Evolutionary conservation across 2,797 vertebrate species (phyloP), one percentile per base, ranked within the genome.

Genomic region (Cryptoprocta ferox): DNA sequence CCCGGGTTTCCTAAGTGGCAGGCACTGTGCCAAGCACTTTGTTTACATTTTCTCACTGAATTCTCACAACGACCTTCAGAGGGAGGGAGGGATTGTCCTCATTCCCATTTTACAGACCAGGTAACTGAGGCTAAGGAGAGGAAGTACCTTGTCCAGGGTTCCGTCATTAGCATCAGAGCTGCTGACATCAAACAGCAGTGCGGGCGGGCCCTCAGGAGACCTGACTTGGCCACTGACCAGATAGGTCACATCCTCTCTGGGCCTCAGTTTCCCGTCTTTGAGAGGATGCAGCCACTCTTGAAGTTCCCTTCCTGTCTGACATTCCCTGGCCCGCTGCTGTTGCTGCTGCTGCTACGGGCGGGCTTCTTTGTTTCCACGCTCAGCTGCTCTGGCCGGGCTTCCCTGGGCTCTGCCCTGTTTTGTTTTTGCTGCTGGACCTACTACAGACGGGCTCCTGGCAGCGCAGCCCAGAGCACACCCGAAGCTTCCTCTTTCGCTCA

Each of bases 401-500:
- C 96, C 96, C 97, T 82, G 10, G 71, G 90, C 83, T 97, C 96
- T 97, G 97, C 98, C 98, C 95, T 97, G 95, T 98, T 98, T 98
- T 98, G 98, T 97, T 98, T 97, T 94, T 91, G 95, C 70, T 97
- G 97, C 95, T 98, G 98, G 98, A 98, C 98, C 88, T 61, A 97
- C 95, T 98, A 98, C 98, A 99, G 98, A 98, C 61, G 89, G 97
- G 85, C 76, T 97, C 96, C 81, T 98, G 98, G 98, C 98, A 98
- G 88, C 68, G 76, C 97, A 96, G 94, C 80, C 83, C 89, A 30
- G 97, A 98, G 97, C 97, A 96, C 94, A 94, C 98, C 97, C 96
- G 95, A 98, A 98, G 98, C 97, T 98, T 98, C 98, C 98, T 98
- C 98, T 98, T 97, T 97, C 15, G 56, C 95, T 94, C 98, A 81